A percentile compares a stretch with the other conserved stretches of the same genome.
Evolutionary conservation across 2,113 vertebrate species (phyloP).

Genomic region (Pelecanus crispus): DNA sequence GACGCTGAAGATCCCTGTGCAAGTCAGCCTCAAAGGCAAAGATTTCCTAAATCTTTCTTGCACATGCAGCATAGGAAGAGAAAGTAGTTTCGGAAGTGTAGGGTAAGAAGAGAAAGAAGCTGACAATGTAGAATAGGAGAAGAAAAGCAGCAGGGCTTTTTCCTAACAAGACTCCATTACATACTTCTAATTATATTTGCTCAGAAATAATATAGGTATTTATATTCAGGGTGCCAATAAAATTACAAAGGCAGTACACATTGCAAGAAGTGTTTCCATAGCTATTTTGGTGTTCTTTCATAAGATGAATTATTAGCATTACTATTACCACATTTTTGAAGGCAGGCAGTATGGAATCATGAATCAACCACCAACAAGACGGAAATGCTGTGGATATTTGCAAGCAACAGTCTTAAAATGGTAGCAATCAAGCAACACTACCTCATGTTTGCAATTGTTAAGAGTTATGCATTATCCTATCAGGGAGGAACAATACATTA

Average conservation of each 20-base stretch:
- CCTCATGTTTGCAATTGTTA: neutral
- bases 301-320: neutral
- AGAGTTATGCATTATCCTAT: neutral
- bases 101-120: neutral
- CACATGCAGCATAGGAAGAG: neutral
- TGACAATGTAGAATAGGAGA: neutral
- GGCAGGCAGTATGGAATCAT: neutral
- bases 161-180: neutral
- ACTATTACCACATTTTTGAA: neutral
- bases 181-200: neutral
- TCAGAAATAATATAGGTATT: neutral
- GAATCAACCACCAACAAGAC: rapidly evolving
- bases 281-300: neutral
- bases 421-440: neutral
- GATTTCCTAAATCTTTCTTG: neutral
- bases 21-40: neutral
- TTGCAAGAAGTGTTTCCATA: neutral
- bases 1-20: neutral
- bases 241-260: neutral
- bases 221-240: neutral
- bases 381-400: neutral
- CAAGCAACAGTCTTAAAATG: neutral
- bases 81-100: neutral
- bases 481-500: neutral
- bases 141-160: neutral